Conservation (phyloP, 2,888 invertebrate genomes). For the Steromphala cineraria region DNA sequence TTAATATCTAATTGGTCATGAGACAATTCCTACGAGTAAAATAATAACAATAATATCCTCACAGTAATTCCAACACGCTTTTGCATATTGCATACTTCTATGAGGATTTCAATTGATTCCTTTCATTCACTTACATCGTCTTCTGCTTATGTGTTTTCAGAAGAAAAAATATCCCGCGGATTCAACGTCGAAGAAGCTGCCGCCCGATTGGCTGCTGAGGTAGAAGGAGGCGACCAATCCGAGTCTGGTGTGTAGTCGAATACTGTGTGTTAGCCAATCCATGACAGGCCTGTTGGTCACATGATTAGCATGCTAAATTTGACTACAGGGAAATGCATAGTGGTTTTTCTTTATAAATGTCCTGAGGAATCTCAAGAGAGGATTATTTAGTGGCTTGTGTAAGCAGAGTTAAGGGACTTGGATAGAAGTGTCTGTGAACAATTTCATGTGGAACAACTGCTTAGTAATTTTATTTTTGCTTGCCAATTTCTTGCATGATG, state of each 20-base stretch:
- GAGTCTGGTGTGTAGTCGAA: conserved; percentile 48
- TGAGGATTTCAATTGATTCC: neutral
- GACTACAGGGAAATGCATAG: neutral
- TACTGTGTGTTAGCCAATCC: conserved; percentile 2
- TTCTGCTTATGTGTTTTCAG: conserved; percentile 40
- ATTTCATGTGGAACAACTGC: too few species aligned
- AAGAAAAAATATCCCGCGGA: conserved; percentile 41
- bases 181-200: conserved; percentile 54
- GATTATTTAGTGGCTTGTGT: neutral
- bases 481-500: neutral
- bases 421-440: too few species aligned
- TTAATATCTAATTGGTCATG: neutral
- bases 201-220: conserved; percentile 45
- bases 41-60: neutral
- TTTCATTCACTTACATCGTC: neutral
- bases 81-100: neutral
- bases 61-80: too few species aligned
- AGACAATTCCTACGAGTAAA: neutral
- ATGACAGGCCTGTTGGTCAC: conserved; percentile 12
- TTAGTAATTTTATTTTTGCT: neutral
- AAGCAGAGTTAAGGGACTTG: neutral
- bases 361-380: conserved; percentile 10
- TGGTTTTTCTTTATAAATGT: neutral
- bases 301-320: neutral
- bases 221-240: conserved; percentile 29